Conservation (phyloP, 2,888 invertebrate species). For the Bimastos eiseni region DNA sequence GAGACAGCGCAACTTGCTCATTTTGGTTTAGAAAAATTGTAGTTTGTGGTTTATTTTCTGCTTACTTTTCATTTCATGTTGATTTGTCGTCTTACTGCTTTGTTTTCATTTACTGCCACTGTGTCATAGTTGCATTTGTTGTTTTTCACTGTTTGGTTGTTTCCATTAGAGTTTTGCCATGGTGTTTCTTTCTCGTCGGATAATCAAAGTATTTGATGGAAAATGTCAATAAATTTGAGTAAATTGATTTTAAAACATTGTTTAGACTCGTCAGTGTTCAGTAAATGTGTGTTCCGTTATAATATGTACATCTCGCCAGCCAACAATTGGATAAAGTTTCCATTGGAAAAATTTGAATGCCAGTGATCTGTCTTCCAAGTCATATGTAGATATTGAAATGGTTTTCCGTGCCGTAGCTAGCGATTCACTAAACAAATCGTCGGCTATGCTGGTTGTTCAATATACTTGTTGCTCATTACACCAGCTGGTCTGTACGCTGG, state of each 20-base stretch:
- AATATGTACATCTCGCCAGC: not conserved
- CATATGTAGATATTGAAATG: not conserved
- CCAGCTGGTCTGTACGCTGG: not conserved
- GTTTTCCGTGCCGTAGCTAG: not conserved
- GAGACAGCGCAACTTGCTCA: not conserved
- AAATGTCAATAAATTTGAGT: conserved; percentile 1
- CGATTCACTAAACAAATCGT: not conserved
- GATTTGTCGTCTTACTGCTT: not conserved
- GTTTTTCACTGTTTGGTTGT: conserved; percentile 6
- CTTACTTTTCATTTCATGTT: not conserved
- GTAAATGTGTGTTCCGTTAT: not conserved
- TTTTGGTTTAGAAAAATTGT: not conserved
- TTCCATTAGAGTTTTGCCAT: conserved; percentile 9
- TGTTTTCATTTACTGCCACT: not conserved
- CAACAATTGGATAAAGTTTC: not conserved
- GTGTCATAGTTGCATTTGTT: conserved; percentile 7
- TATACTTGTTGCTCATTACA: not conserved
- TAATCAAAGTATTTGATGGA: conserved; percentile 21
- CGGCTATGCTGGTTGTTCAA: not conserved
- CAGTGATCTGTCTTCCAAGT: not conserved
- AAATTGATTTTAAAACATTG: conserved; percentile 13
- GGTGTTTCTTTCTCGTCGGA: not conserved
- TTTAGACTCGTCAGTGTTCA: not conserved
- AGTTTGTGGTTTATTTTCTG: not conserved
- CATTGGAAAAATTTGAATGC: not conserved